Percentiles rank a stretch among this genome's conserved stretches.
phyloP scores from a whole-genome alignment of 2,888 invertebrate genomes.

The Ecdyonurus torrentis region DNA sequence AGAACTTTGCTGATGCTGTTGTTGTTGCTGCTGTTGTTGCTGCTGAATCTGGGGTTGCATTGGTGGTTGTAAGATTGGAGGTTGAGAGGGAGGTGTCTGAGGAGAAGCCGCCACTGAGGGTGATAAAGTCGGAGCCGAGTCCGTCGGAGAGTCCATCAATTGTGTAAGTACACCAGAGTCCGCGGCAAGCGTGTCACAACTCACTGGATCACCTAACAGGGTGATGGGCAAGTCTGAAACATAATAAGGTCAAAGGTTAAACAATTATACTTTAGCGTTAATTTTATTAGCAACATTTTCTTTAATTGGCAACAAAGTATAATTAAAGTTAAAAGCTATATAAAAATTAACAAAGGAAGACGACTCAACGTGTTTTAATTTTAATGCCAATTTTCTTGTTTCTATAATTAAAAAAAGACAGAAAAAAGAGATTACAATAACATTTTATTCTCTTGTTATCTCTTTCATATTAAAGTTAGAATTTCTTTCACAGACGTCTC shows the following conservation, averaged over 20 bases:
- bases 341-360: background rate
- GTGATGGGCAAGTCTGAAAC: too few species aligned
- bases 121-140: conserved; percentile 17
- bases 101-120: conserved; percentile 16
- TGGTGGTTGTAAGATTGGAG: too few species aligned
- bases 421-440: background rate
- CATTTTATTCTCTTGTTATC: background rate
- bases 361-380: background rate
- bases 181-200: conserved; percentile 16
- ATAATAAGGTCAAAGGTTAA: background rate
- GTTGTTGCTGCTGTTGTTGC: background rate
- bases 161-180: conserved; percentile 9
- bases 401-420: background rate
- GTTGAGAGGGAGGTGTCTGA: conserved; percentile 5
- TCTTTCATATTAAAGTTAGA: too few species aligned
- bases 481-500: too few species aligned
- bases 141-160: conserved; percentile 8
- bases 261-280: background rate
- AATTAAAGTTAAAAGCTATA: background rate
- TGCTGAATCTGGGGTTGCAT: background rate
- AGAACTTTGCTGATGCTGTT: background rate
- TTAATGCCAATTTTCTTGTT: background rate
- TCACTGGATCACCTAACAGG: conserved; percentile 13
- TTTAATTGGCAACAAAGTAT: background rate
- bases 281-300: background rate